Conservation (phyloP, 2,797 vertebrate species). For the Podargus strigoides region DNA sequence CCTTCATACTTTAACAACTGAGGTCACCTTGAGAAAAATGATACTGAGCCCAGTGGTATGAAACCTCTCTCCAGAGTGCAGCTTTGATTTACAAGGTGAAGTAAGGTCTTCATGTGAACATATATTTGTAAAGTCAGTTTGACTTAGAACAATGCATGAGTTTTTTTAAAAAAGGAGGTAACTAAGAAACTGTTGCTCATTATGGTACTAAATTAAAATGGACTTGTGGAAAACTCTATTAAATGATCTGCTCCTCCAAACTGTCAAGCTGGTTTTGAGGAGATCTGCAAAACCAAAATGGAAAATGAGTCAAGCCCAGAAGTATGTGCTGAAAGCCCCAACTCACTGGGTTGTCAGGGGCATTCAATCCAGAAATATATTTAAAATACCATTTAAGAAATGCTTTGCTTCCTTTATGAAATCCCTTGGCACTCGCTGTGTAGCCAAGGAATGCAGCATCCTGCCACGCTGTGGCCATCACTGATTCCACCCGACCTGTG, state of each 20-base stretch:
- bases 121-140: neutral
- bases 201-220: neutral
- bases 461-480: neutral
- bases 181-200: neutral
- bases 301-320: conserved; percentile 15
- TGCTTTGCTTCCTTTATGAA: neutral
- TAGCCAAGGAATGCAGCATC: neutral
- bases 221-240: neutral
- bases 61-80: conserved; percentile 54
- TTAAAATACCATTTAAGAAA: neutral
- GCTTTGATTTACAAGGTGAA: conserved; percentile 73
- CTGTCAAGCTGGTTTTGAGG: neutral
- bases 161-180: neutral
- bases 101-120: conserved; percentile 44
- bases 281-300: neutral
- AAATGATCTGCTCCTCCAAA: neutral
- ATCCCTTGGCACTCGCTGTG: neutral
- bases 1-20: conserved; percentile 66
- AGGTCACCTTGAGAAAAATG: conserved; percentile 74
- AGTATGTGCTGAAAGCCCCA: conserved; percentile 22
- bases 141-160: neutral
- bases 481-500: neutral
- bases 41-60: conserved; percentile 38
- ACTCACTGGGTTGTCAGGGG: neutral
- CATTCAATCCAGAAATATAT: conserved; percentile 8